Conservation (phyloP, 2,888 invertebrate species). For the Lasioglossum figueresi region DNA sequence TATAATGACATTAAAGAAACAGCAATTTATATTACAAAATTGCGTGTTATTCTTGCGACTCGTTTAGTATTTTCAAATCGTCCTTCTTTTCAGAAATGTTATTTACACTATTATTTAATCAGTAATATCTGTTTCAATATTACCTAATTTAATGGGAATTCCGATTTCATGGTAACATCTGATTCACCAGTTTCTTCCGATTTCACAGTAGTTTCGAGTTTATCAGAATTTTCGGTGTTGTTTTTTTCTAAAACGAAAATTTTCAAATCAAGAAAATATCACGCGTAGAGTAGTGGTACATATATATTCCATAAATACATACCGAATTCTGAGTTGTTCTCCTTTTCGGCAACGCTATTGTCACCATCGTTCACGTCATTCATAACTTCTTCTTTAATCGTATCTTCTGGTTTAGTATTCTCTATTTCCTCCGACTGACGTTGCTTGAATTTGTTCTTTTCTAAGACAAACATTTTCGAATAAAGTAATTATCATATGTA, state of each 20-base stretch:
- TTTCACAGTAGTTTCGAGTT: not conserved
- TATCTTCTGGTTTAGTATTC: not conserved
- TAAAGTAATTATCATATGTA: constrained; percentile 4
- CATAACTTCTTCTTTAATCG: not conserved
- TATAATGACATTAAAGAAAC: constrained; percentile 52
- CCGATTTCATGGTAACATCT: constrained; percentile 41
- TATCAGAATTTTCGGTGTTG: constrained; percentile 80
- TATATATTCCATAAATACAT: constrained; percentile 73
- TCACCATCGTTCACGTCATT: not conserved
- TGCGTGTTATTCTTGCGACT: constrained; percentile 31
- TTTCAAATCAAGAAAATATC: constrained; percentile 13
- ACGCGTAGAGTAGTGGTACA: constrained; percentile 52
- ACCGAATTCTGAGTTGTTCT: constrained; percentile 86
- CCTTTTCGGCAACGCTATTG: not conserved
- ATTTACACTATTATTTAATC: not conserved
- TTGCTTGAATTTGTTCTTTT: constrained; percentile 90
- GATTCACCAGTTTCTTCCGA: constrained; percentile 41
- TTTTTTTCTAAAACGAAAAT: constrained; percentile 86
- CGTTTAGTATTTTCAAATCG: constrained; percentile 63
- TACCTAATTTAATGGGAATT: constrained; percentile 57
- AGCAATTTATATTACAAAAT: constrained; percentile 45
- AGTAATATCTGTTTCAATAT: not conserved
- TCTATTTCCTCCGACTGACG: constrained; percentile 70
- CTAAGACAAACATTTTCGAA: constrained; percentile 82
- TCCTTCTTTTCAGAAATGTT: not conserved